Evolutionary conservation across 2,113 vertebrate species (phyloP), one percentile per base, ranked within the genome.

Genomic region (Toxotes chatareus): DNA sequence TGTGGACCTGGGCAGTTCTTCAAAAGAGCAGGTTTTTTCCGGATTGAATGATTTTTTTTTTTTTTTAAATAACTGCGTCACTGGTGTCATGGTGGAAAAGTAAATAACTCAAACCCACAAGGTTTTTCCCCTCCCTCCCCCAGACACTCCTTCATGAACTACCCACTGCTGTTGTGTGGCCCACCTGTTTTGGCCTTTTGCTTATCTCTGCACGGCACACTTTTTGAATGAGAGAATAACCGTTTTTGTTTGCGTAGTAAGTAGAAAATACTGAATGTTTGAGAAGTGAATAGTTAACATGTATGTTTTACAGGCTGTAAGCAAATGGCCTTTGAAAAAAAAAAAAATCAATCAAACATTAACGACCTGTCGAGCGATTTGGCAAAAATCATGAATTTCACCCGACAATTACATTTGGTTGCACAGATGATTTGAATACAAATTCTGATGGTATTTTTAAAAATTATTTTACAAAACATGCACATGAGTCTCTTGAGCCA

Each of bases 231-330:
- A 76, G 67, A 84, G 65, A 79, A 74, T 23, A 86, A 60, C 27
- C 53, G 4, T 68, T 81, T 84, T 65, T 60, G 27, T 90, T 85
- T 82, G 83, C 27, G 27, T 91, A 85, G 51, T 31, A 13, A 38
- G 79, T 91, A 83, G 86, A 82, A 82, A 82, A 73, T 53, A 84
- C 34, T 90, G 93, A 93, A 93, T 93, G 92, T 92, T 68, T 86
- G 79, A 78, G 56, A 89, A 76, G 80, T 36, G 60, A 77, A 27
- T 82, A 79, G 78, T 80, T 63, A 40, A 73, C 36, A 31, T 73
- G 73, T 87, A 71, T 71, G 47, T 87, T 87, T 81, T 70, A 60
- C 63, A 51, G 71, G 75, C 79, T 91, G 31, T 57, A 40, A 36
- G 68, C 46, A 32, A 21, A 81, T 59, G 56, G 80, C 64, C 79